Conservation (phyloP, 2,888 invertebrate genomes). For the Epiblema foenella region DNA sequence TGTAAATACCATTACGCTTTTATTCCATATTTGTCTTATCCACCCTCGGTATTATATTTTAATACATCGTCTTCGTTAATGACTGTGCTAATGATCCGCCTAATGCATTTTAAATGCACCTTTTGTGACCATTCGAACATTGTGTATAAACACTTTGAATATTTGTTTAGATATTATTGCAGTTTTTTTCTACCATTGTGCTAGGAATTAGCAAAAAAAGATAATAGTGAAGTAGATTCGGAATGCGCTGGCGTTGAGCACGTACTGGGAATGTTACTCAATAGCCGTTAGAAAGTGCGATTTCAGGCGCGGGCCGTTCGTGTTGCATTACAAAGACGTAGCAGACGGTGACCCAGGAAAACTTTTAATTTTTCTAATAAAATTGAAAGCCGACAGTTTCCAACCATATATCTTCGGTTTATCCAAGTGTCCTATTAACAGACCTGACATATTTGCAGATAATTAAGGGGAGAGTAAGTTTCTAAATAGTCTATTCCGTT, state of each 20-base stretch:
- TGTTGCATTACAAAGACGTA: constrained; percentile 66
- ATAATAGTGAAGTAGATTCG: constrained; percentile 52
- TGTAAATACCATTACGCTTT: neutral
- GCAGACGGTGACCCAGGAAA: constrained; percentile 46
- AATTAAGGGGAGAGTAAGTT: constrained; percentile 16
- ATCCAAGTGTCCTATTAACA: neutral
- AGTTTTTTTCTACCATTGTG: constrained; percentile 39
- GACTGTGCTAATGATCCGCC: constrained; percentile 51
- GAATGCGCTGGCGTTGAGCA: constrained; percentile 59
- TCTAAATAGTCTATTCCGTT: constrained; percentile 2
- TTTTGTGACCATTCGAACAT: constrained; percentile 9
- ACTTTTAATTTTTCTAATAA: constrained; percentile 36
- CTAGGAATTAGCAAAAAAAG: constrained; percentile 51
- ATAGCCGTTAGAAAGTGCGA: constrained; percentile 74
- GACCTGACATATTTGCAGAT: constrained; percentile 6
- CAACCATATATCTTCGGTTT: neutral
- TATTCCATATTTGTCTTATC: neutral
- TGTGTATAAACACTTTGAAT: constrained; percentile 5
- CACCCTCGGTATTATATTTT: neutral
- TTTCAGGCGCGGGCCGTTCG: constrained; percentile 68
- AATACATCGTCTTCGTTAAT: constrained; percentile 51
- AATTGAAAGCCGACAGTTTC: constrained; percentile 29
- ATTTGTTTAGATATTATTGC: constrained; percentile 21
- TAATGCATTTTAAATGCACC: constrained; percentile 31
- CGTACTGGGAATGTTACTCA: constrained; percentile 67